Percentiles rank a stretch among this genome's conserved stretches.
phyloP scores from a whole-genome alignment of 2,113 vertebrate genomes.

The Tyto alba region DNA sequence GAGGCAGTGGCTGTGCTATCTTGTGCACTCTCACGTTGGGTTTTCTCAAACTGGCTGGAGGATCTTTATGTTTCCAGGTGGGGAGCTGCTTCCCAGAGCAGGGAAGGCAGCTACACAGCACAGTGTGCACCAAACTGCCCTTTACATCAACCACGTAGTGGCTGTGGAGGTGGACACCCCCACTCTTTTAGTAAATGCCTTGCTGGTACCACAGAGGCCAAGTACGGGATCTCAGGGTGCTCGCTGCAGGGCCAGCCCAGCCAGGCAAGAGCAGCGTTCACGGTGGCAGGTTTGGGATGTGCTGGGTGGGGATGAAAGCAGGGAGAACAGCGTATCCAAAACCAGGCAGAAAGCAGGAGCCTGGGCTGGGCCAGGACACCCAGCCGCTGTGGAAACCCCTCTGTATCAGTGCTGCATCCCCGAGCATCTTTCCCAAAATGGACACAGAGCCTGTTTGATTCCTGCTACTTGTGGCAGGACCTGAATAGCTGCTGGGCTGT shows the following conservation, averaged over 20 bases:
- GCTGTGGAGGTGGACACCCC: background rate
- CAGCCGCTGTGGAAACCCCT: background rate
- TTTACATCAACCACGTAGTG: background rate
- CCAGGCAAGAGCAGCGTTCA: background rate
- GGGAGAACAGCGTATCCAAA: background rate
- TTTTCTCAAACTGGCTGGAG: background rate
- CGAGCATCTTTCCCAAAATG: background rate
- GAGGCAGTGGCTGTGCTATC: background rate
- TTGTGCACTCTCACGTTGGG: accelerated
- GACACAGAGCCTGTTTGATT: background rate
- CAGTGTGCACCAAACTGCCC: background rate
- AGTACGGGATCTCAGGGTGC: accelerated
- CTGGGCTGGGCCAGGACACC: background rate
- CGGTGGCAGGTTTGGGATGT: background rate
- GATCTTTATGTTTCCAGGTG: background rate
- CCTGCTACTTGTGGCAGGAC: background rate
- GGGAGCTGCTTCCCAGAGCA: background rate
- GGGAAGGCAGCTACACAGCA: background rate
- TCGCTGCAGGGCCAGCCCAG: background rate
- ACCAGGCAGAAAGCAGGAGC: background rate
- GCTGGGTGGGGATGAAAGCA: background rate
- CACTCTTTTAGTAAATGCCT: background rate
- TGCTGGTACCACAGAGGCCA: background rate
- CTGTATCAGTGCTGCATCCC: background rate
- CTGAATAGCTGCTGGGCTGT: background rate